Evolutionary conservation across 2,113 vertebrate species (phyloP), one percentile per base, ranked within the genome.

Genomic region (Strix uralensis): DNA sequence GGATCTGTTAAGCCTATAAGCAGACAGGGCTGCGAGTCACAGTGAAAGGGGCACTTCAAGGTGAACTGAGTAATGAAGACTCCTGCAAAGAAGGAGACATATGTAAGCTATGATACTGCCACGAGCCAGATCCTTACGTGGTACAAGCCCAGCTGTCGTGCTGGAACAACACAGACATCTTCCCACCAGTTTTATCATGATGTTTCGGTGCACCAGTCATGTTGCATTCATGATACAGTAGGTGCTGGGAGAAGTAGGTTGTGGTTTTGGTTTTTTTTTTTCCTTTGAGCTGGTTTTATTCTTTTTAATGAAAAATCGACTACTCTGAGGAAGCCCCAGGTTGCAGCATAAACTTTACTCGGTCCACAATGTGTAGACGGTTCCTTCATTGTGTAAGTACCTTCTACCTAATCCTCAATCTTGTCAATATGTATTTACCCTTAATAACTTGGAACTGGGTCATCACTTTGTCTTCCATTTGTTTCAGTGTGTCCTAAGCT

Each of bases 381-480:
- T 6, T 82, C 88, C 87, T 93, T 18, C 54, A 5, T 5, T n/a
- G 78, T 22, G 1, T 94, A 81, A 96, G 79, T 72, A 69, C 94
- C 95, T 89, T 77, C 62, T 16, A 58, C 36, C 81, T 96, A 84
- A 95, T 86, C 96, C 88, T 78, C 46, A 16, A 75, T 84, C 96
- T 93, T 51, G 86, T 84, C 86, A 69, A 71, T 91, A 59, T 91
- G 93, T 95, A 90, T 90, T 90, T 97, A 80, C 82, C 85, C 79
- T 97, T 96, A 92, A 75, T 57, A 80, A 44, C 89, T 30, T 4
- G 67, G 61, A 94, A 91, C 71, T 73, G 67, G 94, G 92, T 96
- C 91, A 82, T 42, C 88, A 13, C 86, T 88, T 77, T 63, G 63
- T 36, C 65, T 96, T 92, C 92, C 78, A 34, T 87, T 94, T 93